A percentile compares a stretch with the other conserved stretches of the same genome.
Conservation (phyloP, 2,113 vertebrate species). For the Pachyramphus minor region DNA sequence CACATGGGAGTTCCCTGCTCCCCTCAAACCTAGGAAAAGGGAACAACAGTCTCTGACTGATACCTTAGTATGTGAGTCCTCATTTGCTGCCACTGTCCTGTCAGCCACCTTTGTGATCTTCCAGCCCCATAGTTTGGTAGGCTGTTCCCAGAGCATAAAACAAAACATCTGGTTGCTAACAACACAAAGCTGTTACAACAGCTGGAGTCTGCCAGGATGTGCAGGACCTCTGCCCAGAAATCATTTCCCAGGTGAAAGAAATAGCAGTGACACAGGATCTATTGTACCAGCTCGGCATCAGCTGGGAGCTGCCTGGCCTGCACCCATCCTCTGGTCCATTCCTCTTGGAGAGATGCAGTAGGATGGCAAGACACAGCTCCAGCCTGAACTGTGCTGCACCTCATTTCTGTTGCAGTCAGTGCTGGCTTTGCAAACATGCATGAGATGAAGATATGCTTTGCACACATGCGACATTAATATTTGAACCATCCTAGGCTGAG, state of each 20-base stretch:
- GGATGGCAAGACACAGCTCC: fast-evolving
- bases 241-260: background rate
- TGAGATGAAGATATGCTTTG: background rate
- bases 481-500: background rate
- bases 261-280: background rate
- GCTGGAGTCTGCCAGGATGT: conserved; percentile 18
- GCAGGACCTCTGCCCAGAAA: background rate
- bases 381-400: fast-evolving
- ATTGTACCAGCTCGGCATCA: background rate
- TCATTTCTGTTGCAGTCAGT: background rate
- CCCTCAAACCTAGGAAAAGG: background rate
- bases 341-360: background rate
- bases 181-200: conserved; percentile 20
- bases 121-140: background rate
- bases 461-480: background rate
- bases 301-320: background rate
- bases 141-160: background rate
- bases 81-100: background rate
- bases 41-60: background rate
- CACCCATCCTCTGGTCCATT: fast-evolving
- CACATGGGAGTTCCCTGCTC: background rate
- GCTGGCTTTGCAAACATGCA: background rate
- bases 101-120: background rate
- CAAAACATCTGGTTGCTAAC: conserved; percentile 48
- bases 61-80: background rate